Base-by-base conservation (phyloP, 2,888 invertebrate species). In the Anoplius nigerrimus region DNA sequence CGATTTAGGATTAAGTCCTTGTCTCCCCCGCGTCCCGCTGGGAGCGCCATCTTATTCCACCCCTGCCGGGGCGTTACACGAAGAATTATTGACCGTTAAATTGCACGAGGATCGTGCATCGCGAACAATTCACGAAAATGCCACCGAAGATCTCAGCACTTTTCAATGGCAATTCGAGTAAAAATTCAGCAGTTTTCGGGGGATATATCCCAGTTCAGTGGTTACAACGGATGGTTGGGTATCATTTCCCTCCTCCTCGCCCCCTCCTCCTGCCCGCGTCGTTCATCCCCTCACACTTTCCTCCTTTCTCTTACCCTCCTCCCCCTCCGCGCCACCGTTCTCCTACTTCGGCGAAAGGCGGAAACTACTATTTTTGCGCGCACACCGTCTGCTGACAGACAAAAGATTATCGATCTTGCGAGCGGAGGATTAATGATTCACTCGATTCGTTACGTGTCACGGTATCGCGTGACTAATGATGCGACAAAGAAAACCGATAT, bases 391-490 rank as follows among this genome's bases (percentile, higher is more conserved):
- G 4, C 52, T 21, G n/a, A 8, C 27, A 71, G 81, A 74, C 82
- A 75, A 83, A 77, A 80, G 72, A 79, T 82, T 62, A 64, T 45
- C 77, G 54, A 69, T 67, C 73, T 52, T 24, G 24, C 27, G 56
- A 64, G 45, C 54, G 69, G n/a, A 80, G 79, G 75, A 84, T 84
- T 84, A 84, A 84, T 83, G 84, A 83, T 73, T 79, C 34, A 73
- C 74, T 80, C 67, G 76, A 74, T 71, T 84, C 84, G 80, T 84
- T 84, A 80, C 72, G 79, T 78, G 83, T 78, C 81, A 68, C 57
- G 66, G 68, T 76, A 77, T 82, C 80, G 72, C 72, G 79, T 81
- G 81, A 82, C 82, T 83, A 83, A 83, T 80, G 82, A 82, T 75
- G 74, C 68, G 71, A 74, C 81, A 74, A 75, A 74, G 69, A 59